phyloP scores from a whole-genome alignment of 2,888 invertebrate genomes.

The Eugnorisma glareosa region DNA sequence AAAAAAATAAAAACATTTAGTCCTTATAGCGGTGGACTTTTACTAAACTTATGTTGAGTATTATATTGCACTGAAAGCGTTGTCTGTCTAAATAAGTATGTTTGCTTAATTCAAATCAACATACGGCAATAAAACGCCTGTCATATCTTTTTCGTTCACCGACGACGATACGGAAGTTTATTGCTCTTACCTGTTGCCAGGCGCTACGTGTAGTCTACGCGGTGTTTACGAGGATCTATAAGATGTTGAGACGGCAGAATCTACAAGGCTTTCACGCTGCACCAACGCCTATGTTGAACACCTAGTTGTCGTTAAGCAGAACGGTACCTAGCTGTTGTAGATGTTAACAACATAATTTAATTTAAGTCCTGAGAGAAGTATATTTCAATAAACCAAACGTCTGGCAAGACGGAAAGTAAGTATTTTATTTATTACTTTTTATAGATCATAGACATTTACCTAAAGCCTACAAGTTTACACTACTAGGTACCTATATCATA shows the following conservation, averaged over 20 bases:
- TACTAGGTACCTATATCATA: too few species aligned
- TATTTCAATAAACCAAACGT: too few species aligned
- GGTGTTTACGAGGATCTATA: too few species aligned
- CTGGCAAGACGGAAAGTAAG: too few species aligned
- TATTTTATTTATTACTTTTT: too few species aligned
- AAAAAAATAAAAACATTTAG: background rate
- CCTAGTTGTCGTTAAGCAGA: too few species aligned
- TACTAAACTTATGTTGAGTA: background rate
- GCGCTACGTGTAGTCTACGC: background rate
- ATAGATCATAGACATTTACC: too few species aligned
- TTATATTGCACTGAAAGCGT: background rate
- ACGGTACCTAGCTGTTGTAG: too few species aligned
- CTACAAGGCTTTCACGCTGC: background rate
- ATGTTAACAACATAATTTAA: too few species aligned
- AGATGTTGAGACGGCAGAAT: background rate
- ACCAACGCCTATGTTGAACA: background rate
- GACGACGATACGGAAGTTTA: slow-evolving; percentile 3
- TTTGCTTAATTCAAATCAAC: background rate
- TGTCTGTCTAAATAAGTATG: background rate
- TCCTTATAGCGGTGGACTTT: background rate
- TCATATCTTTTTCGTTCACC: background rate
- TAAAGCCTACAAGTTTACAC: too few species aligned
- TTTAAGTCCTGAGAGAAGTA: too few species aligned
- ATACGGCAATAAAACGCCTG: slow-evolving; percentile 34
- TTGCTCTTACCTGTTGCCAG: slow-evolving; percentile 32